Percentiles rank a stretch among this genome's conserved stretches.
Conservation (phyloP, 2,113 vertebrate genomes). For the Accipiter virgatus region DNA sequence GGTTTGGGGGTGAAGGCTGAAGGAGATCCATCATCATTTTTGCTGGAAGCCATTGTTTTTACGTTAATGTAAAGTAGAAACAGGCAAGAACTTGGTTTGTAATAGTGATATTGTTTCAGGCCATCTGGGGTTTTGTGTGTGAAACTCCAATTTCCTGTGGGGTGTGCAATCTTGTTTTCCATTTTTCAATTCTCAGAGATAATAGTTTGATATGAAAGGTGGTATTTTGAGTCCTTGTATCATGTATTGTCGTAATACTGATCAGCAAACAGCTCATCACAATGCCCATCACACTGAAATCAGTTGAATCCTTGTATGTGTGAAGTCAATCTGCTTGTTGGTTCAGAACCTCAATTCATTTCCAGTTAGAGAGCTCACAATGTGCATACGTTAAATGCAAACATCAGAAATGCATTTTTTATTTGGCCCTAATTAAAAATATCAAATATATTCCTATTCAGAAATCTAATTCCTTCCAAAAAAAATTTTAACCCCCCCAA, state of each 20-base stretch:
- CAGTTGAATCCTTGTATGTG: neutral
- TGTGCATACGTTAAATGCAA: neutral
- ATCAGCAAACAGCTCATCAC: neutral
- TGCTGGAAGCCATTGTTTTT: neutral
- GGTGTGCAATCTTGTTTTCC: neutral
- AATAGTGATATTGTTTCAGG: neutral
- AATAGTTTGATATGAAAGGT: neutral
- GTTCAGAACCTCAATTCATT: neutral
- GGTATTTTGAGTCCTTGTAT: neutral
- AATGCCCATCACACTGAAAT: neutral
- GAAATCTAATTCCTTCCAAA: neutral
- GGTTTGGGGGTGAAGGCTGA: neutral
- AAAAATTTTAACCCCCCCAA: neutral
- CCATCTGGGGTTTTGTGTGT: neutral
- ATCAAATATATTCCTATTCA: neutral
- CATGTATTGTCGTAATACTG: neutral
- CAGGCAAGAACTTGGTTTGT: neutral
- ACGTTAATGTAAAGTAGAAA: neutral
- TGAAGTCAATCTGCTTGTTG: neutral
- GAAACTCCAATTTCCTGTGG: neutral
- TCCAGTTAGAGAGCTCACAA: neutral
- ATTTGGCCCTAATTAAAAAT: neutral
- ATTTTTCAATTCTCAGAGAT: neutral
- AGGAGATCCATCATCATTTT: neutral
- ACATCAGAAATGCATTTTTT: neutral